Evolutionary conservation across 2,888 invertebrate genomes (phyloP).

Genomic region (Leucozona laternaria): DNA sequence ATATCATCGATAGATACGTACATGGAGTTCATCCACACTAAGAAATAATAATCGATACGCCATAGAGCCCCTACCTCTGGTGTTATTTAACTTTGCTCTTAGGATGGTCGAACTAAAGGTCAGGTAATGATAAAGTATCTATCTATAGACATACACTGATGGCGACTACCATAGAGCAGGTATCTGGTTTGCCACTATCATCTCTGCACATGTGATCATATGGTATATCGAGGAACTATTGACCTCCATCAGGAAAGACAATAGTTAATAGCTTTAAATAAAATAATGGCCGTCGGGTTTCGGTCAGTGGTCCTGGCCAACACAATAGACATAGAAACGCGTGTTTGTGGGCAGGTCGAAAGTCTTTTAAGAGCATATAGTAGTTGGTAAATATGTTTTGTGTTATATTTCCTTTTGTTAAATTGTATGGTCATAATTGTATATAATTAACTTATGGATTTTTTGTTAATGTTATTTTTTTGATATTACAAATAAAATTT

Average conservation of each 20-base stretch:
- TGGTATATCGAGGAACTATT: slow-evolving; percentile 56
- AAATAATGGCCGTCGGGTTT: not conserved
- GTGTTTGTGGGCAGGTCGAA: slow-evolving; percentile 8
- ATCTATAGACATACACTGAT: not conserved
- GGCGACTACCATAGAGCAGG: not conserved
- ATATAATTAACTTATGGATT: not conserved
- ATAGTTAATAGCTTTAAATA: slow-evolving; percentile 55
- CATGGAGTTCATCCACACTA: slow-evolving; percentile 14
- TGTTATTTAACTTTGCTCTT: not conserved
- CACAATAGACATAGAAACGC: not conserved
- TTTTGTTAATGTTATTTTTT: not conserved
- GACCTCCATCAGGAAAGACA: slow-evolving; percentile 63
- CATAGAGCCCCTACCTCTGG: not conserved
- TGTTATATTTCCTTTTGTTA: slow-evolving; percentile 22
- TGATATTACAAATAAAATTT: too few relatives aligned
- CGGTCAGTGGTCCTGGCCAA: slow-evolving; percentile 10
- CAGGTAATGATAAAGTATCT: slow-evolving; percentile 39
- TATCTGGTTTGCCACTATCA: slow-evolving; percentile 31
- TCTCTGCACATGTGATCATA: slow-evolving; percentile 45
- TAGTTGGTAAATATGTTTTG: slow-evolving; percentile 10
- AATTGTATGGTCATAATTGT: slow-evolving; percentile 33
- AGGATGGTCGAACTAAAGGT: slow-evolving; percentile 36
- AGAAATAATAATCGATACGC: slow-evolving; percentile 14
- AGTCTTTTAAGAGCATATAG: slow-evolving; percentile 16
- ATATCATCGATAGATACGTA: not conserved